Conservation (phyloP, 2,888 invertebrate species). For the Spatulosminthurus flaviceps region DNA sequence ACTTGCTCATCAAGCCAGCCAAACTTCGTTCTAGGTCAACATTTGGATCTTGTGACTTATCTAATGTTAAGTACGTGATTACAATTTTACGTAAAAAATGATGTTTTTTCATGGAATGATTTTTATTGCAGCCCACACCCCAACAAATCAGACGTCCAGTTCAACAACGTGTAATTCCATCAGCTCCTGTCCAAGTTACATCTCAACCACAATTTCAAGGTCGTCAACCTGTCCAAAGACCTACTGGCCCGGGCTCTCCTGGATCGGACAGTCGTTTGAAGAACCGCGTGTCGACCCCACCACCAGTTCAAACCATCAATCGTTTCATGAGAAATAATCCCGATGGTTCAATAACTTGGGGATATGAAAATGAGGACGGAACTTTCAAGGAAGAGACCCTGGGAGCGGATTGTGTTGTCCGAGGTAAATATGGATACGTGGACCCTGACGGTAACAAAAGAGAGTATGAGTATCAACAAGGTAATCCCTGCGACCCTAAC, state of each 20-base stretch:
- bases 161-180: constrained; percentile 50
- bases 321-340: constrained; percentile 62
- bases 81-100: too few species aligned
- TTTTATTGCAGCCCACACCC: constrained; percentile 44
- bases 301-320: constrained; percentile 63
- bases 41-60: neutral
- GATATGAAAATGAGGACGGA: constrained; percentile 63
- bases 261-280: constrained; percentile 23
- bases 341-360: constrained; percentile 63
- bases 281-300: constrained; percentile 54
- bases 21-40: too few species aligned
- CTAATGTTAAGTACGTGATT: too few species aligned
- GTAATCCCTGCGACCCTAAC: constrained; percentile 63
- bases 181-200: constrained; percentile 44
- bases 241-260: constrained; percentile 12
- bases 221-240: constrained; percentile 37
- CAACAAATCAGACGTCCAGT: constrained; percentile 56
- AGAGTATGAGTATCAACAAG: constrained; percentile 63
- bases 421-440: constrained; percentile 63
- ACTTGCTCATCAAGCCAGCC: too few species aligned
- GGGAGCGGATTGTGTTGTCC: constrained; percentile 63
- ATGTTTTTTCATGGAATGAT: too few species aligned
- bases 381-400: constrained; percentile 63
- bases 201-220: constrained; percentile 39
- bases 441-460: constrained; percentile 63